Conservation (phyloP, 2,888 invertebrate species). For the Cylindroiulus punctatus region DNA sequence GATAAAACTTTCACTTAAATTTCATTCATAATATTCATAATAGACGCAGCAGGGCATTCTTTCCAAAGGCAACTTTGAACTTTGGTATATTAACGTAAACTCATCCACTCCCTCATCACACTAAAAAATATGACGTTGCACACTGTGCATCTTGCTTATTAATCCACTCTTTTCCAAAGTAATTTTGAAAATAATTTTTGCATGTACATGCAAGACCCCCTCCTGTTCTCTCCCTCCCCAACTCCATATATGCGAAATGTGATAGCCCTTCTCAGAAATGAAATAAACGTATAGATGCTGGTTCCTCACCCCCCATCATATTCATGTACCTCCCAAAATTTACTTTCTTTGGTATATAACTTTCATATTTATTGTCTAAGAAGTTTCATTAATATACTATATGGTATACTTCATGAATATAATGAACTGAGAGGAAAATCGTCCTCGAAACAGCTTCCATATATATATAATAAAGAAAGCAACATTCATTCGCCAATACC, state of each 20-base stretch:
- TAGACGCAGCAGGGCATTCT: not conserved
- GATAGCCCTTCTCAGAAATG: constrained; percentile 24
- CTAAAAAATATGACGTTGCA: not conserved
- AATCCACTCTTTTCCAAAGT: constrained; percentile 26
- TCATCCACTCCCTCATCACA: not conserved
- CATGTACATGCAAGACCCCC: not conserved
- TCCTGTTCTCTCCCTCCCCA: not conserved
- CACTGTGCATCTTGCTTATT: constrained; percentile 1
- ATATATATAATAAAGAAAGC: constrained; percentile 11
- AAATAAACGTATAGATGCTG: not conserved
- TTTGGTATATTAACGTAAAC: not conserved
- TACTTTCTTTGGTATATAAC: not conserved
- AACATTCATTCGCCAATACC: not conserved
- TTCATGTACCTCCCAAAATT: not conserved
- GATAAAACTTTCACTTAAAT: not conserved
- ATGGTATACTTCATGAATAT: not conserved
- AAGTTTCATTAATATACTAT: not conserved
- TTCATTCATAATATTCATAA: not conserved
- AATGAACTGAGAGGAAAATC: not conserved
- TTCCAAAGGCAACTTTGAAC: not conserved
- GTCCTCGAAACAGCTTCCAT: not conserved
- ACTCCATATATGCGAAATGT: not conserved
- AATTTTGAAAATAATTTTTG: constrained; percentile 17
- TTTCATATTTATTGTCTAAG: not conserved
- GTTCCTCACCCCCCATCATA: not conserved